A percentile compares a stretch with the other conserved stretches of the same genome.
These are phyloP conservation scores for Actenoides lindsayi DNA, from an alignment of 2,113 vertebrate genomes.

Conservation along the genomic window DNA sequence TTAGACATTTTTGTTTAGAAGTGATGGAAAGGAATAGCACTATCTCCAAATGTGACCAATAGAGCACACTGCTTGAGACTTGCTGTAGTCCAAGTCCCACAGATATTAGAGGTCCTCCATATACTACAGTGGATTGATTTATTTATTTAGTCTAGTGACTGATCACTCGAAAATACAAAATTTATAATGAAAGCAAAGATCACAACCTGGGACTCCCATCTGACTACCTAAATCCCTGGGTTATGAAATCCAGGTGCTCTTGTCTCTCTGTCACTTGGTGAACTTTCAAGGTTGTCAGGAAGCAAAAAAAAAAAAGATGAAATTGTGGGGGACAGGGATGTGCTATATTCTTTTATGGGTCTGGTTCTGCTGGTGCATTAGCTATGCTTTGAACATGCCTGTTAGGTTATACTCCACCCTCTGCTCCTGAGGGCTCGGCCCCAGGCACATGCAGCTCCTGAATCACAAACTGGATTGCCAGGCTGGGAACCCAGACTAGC, in stretches of 20 bases:
- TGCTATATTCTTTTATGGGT: neutral
- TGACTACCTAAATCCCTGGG: neutral
- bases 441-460: neutral
- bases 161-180: neutral
- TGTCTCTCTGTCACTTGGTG: neutral
- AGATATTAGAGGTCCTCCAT: neutral
- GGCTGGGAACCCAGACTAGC: neutral
- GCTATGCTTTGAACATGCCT: neutral
- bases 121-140: neutral
- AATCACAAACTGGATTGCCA: neutral
- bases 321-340: fast-evolving
- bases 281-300: neutral
- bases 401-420: neutral
- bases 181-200: neutral
- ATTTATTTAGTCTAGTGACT: neutral
- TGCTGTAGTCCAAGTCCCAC: neutral
- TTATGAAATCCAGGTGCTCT: neutral
- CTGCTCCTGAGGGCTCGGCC: neutral
- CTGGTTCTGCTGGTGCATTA: neutral
- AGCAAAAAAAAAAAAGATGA: neutral
- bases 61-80: neutral
- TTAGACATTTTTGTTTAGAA: neutral
- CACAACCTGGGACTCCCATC: neutral
- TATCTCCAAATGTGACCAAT: neutral
- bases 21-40: neutral